Percentiles rank a stretch among this genome's conserved stretches.
Evolutionary conservation across 2,113 vertebrate genomes (phyloP).

Genomic region (Hystrix cristata): DNA sequence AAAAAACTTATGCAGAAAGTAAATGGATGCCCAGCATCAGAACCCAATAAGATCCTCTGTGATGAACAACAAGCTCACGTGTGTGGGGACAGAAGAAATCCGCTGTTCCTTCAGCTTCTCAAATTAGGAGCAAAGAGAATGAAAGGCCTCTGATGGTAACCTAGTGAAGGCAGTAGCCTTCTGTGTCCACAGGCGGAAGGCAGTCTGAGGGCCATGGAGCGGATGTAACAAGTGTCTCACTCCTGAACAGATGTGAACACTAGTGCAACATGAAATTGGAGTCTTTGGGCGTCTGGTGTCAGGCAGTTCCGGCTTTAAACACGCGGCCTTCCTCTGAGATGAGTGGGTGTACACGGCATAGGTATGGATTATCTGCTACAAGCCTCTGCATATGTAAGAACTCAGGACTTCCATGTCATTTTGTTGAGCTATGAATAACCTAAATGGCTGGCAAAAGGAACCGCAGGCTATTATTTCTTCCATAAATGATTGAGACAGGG

Average conservation of each 20-base stretch:
- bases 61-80: not conserved
- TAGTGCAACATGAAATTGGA: not conserved
- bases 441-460: slow-evolving; percentile 61
- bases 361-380: slow-evolving; percentile 1
- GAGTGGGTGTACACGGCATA: not conserved
- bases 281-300: not conserved
- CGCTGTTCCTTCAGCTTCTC: not conserved
- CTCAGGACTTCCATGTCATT: slow-evolving; percentile 11
- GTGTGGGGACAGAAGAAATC: not conserved
- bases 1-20: not conserved
- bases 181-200: not conserved
- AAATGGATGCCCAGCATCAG: not conserved
- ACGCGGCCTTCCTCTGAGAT: slow-evolving; percentile 8
- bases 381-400: slow-evolving; percentile 37
- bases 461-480: slow-evolving; percentile 65
- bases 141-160: not conserved
- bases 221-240: not conserved
- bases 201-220: not conserved
- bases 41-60: not conserved
- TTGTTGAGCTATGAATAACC: slow-evolving; percentile 71
- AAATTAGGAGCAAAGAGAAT: not conserved
- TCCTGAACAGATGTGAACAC: not conserved
- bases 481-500: slow-evolving; percentile 76
- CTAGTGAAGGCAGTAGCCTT: not conserved
- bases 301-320: not conserved